Conservation (phyloP, 1,140 invertebrate genomes). For the Pissodes strobi region DNA sequence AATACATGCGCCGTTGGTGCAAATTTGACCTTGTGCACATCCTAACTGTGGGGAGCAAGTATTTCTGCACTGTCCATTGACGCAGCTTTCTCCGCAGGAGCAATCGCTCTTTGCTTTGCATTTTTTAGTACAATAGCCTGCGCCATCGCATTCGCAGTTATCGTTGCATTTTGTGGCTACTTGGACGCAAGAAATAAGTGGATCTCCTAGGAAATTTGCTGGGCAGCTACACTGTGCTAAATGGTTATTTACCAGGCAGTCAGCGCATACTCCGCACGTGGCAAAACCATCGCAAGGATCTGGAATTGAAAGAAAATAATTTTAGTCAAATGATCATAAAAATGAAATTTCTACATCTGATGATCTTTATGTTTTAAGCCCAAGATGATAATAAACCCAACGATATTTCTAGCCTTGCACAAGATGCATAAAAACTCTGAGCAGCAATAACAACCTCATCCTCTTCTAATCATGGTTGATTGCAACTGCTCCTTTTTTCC, state of each 20-base stretch:
- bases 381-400: no score
- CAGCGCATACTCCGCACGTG: constrained; percentile 80
- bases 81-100: constrained; percentile 73
- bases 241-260: constrained; percentile 81
- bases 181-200: constrained; percentile 72
- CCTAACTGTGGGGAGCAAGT: constrained; percentile 61
- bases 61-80: constrained; percentile 64
- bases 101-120: constrained; percentile 73
- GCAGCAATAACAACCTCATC: no score
- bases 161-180: constrained; percentile 68
- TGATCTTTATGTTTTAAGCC: no score
- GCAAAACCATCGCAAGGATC: constrained; percentile 75
- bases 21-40: constrained; percentile 61
- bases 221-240: constrained; percentile 83
- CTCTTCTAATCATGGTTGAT: no score
- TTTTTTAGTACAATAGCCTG: constrained; percentile 73
- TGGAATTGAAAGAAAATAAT: constrained; percentile 55
- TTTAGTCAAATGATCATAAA: no score
- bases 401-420: no score
- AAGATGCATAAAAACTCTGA: no score
- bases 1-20: constrained; percentile 66
- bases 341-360: no score
- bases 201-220: constrained; percentile 78
- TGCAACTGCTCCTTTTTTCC: no score
- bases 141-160: constrained; percentile 74